phyloP scores from a whole-genome alignment of 2,113 vertebrate genomes.

The Podarcis raffonei region DNA sequence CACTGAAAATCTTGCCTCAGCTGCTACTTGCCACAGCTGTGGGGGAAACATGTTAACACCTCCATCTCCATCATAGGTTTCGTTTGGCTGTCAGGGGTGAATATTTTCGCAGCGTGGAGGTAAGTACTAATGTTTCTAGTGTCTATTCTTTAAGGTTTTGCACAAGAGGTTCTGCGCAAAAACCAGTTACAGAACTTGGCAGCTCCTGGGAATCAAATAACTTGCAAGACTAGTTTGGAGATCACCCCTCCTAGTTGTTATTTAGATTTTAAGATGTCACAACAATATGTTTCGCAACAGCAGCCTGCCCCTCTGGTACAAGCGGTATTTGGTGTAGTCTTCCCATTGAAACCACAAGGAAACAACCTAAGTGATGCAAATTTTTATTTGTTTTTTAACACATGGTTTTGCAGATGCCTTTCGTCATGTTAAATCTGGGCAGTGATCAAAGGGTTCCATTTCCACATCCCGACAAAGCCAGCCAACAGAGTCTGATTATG shows the following conservation, averaged over 20 bases:
- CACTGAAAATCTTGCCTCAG: not conserved
- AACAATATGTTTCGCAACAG: not conserved
- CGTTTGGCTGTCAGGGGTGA: not conserved
- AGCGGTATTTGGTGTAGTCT: not conserved
- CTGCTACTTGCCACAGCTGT: not conserved
- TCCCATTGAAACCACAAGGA: not conserved
- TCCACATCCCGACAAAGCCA: not conserved
- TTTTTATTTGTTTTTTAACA: not conserved
- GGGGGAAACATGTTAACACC: not conserved
- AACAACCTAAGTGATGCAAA: no score
- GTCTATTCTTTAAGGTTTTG: not conserved
- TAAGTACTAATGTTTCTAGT: no score
- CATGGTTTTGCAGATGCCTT: no score
- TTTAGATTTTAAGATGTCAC: not conserved
- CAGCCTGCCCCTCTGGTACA: not conserved
- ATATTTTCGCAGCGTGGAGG: no score
- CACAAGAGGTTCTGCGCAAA: not conserved
- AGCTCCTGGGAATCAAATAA: not conserved
- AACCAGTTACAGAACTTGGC: not conserved
- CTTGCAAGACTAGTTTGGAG: not conserved
- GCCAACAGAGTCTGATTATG: not conserved
- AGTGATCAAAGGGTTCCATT: not conserved
- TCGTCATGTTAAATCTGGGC: not conserved
- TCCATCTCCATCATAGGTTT: not conserved
- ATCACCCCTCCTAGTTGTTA: not conserved